Evolutionary conservation across 2,113 vertebrate genomes (phyloP).

Genomic region (Pampusana beccarii): DNA sequence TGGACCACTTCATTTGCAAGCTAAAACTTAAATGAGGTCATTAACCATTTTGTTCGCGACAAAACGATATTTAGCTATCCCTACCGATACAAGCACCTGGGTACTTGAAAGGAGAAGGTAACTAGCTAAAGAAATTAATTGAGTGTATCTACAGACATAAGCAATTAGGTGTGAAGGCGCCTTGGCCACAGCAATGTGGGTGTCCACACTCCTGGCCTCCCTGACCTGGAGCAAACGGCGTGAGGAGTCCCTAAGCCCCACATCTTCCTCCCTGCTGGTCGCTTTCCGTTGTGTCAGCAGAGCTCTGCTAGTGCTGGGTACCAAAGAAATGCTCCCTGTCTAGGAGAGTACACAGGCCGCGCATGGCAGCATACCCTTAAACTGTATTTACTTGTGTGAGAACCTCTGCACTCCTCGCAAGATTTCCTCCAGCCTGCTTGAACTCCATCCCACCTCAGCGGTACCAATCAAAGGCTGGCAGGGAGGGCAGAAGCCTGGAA

Average conservation of each 20-base stretch:
- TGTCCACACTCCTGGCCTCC: neutral
- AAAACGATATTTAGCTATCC: neutral
- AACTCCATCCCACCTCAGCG: neutral
- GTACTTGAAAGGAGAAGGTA: neutral
- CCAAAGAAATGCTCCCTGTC: neutral
- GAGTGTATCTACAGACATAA: neutral
- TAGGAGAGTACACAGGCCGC: neutral
- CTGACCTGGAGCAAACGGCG: neutral
- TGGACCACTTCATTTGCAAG: neutral
- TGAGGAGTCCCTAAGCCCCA: accelerated
- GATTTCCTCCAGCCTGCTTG: neutral
- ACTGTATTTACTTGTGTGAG: neutral
- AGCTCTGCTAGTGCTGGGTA: neutral
- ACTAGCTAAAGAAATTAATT: neutral
- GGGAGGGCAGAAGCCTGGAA: neutral
- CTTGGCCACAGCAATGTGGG: too few relatives aligned
- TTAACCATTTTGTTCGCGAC: neutral
- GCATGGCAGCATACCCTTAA: neutral
- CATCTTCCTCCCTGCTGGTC: neutral
- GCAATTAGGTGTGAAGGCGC: neutral
- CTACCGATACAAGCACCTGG: neutral
- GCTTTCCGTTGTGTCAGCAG: neutral
- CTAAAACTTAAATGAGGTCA: neutral
- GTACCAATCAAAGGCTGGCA: neutral
- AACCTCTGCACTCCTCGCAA: neutral